Conservation (phyloP, 2,797 vertebrate genomes). For the Phaenicophaeus curvirostris region DNA sequence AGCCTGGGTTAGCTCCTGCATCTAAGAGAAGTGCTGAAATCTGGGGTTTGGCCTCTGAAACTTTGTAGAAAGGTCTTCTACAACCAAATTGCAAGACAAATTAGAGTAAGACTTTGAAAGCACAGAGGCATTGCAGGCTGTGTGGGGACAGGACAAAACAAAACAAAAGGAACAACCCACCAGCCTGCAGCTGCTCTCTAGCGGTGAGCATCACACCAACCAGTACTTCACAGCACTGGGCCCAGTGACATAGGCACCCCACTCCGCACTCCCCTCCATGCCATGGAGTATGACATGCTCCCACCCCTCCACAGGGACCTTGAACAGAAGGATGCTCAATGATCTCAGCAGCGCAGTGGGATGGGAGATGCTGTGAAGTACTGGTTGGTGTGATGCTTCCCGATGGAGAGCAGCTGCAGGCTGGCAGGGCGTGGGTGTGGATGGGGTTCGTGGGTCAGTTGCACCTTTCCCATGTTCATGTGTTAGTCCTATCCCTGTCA, state of each 20-base stretch:
- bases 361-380: neutral
- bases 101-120: neutral
- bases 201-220: too few relatives aligned
- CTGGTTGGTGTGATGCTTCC: rapidly evolving
- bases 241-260: rapidly evolving
- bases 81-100: neutral
- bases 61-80: neutral
- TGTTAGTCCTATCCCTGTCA: neutral
- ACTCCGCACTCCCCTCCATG: rapidly evolving
- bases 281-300: rapidly evolving
- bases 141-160: neutral
- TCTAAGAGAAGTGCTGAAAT: neutral
- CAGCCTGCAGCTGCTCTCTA: too few relatives aligned
- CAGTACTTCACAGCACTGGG: too few relatives aligned
- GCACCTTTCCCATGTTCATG: neutral
- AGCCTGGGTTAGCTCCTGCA: neutral
- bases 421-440: neutral
- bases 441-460: neutral
- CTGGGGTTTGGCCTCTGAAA: neutral
- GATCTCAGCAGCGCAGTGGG: rapidly evolving
- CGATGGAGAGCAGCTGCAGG: neutral
- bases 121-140: neutral
- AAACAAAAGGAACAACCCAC: too few relatives aligned
- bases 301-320: neutral
- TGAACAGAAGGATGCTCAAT: neutral